Evolutionary conservation across 2,113 vertebrate species (phyloP), one percentile per base, ranked within the genome.

Genomic region (Oreotrochilus melanogaster): DNA sequence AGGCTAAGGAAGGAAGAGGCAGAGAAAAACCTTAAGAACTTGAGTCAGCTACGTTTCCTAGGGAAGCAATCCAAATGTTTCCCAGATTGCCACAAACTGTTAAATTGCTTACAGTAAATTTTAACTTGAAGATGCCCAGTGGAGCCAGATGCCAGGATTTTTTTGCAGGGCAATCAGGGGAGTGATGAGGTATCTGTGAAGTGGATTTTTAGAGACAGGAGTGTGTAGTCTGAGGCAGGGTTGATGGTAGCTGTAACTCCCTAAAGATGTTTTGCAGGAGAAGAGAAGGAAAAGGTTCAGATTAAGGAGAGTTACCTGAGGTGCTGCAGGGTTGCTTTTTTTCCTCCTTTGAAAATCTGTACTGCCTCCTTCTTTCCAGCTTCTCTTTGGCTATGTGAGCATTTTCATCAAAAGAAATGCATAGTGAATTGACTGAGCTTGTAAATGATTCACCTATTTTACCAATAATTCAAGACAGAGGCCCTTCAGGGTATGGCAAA

Each of bases 41-140:
- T 72, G 56, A 93, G 60, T 85, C 67, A 74, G 56, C 27, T 43
- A 94, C 74, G 82, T 93, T 95, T 96, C 66, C 51, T 76, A 76
- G 56, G 56, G 75, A 95, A 70, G 57, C 57, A 62, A 58, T 96
- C 88, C 89, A 95, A 94, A 56, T 88, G 85, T 86, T 93, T 94
- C 84, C 82, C 47, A 70, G 87, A 73, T 83, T 90, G 87, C 73
- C 67, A 80, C 88, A 95, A 90, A 80, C 93, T 88, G 88, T 90
- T 94, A 73, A 94, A 83, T 90, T 95, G 92, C 91, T 95, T 95
- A 86, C 64, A 88, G 92, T 95, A 92, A 94, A 96, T 93, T 96
- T 92, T 88, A 80, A 88, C 81, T 94, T 94, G 93, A 89, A 93
- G 85, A 93, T 89, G 64, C 85, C 51, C 88, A 96, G 23, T 30